phyloP scores from a whole-genome alignment of 2,113 vertebrate genomes.

The Salvelinus alpinus region DNA sequence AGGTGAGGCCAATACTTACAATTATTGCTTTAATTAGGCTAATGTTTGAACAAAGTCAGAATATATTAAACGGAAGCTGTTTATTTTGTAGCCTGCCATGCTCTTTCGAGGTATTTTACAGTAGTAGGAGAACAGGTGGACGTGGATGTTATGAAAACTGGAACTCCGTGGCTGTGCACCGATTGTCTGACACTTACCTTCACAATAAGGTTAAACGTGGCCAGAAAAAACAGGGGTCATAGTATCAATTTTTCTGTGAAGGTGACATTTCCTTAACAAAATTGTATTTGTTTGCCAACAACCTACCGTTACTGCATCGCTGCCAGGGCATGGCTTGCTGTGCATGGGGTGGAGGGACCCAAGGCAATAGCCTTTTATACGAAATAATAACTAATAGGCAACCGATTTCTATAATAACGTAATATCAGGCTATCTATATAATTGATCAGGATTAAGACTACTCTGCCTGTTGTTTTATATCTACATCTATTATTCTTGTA shows the following conservation, averaged over 20 bases:
- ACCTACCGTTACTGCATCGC: not conserved
- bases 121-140: not conserved
- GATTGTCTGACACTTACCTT: not conserved
- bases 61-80: not conserved
- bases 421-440: not conserved
- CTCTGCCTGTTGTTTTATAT: not conserved
- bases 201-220: not conserved
- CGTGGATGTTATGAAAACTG: not conserved
- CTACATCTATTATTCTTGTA: not conserved
- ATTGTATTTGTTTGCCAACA: not conserved
- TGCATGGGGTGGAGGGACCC: slow-evolving; percentile 43
- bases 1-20: slow-evolving; percentile 61
- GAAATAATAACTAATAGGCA: not conserved
- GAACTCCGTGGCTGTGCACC: not conserved
- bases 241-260: not conserved
- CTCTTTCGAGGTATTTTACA: not conserved
- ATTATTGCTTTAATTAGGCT: not conserved
- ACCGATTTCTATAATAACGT: not conserved
- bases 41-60: not conserved
- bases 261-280: not conserved
- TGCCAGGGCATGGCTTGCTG: slow-evolving; percentile 28
- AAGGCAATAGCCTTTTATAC: slow-evolving; percentile 39
- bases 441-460: not conserved
- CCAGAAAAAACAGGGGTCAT: not conserved
- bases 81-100: not conserved